These are phyloP conservation scores for Amniataba percoides DNA, from an alignment of 2,797 vertebrate genomes.

Conservation along the genomic window DNA sequence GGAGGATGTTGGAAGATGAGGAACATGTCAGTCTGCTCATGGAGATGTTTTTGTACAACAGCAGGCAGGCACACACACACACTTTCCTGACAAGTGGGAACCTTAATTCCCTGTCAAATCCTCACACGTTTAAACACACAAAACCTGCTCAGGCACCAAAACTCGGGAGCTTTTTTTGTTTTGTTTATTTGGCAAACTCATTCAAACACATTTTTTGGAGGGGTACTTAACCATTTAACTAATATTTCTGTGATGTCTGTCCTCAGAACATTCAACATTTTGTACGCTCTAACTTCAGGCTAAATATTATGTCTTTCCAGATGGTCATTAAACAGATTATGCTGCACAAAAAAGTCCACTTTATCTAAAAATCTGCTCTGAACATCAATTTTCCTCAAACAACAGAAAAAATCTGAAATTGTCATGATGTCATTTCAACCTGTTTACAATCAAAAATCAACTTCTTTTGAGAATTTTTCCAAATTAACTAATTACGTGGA, in stretches of 20 bases:
- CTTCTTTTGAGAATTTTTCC: not conserved
- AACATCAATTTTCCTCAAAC: not conserved
- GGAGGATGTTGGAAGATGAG: slow-evolving; percentile 38
- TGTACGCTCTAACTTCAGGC: too few species aligned
- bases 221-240: too few species aligned
- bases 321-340: not conserved
- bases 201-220: not conserved
- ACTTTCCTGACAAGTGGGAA: slow-evolving; percentile 15
- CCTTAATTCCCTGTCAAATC: slow-evolving; percentile 21
- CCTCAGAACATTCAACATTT: too few species aligned
- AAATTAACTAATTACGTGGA: not conserved
- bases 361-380: not conserved
- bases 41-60: slow-evolving; percentile 15
- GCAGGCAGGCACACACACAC: not conserved
- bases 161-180: too few species aligned
- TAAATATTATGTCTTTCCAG: not conserved
- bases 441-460: not conserved
- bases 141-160: slow-evolving; percentile 9
- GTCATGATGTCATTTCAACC: not conserved
- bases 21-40: slow-evolving; percentile 33
- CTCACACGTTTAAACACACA: not conserved
- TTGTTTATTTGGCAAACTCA: not conserved
- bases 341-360: not conserved
- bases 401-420: not conserved
- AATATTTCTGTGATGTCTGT: too few species aligned